Evolutionary conservation across 2,113 vertebrate species (phyloP).

Genomic region (Hemiprocne comata): DNA sequence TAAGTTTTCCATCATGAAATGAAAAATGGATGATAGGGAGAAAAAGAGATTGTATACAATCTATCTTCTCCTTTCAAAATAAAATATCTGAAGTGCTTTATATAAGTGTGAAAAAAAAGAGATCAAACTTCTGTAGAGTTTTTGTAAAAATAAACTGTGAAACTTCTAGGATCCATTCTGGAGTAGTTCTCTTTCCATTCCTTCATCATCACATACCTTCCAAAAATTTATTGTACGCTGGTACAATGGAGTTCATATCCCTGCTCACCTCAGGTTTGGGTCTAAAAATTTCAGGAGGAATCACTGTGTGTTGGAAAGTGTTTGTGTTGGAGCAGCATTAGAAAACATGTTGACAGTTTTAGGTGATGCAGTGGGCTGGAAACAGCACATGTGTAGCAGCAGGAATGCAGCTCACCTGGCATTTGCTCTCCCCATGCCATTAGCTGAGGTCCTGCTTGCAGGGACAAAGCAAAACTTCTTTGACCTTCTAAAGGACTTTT

Average conservation of each 20-base stretch:
- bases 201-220: background rate
- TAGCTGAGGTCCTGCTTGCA: background rate
- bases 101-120: background rate
- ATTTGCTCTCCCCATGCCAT: background rate
- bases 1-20: constrained; percentile 1
- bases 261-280: background rate
- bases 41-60: background rate
- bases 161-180: background rate
- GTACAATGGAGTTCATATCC: background rate
- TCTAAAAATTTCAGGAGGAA: background rate
- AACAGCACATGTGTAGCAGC: accelerated
- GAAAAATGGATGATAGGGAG: background rate
- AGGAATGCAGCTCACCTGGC: background rate
- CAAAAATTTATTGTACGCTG: background rate
- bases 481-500: background rate
- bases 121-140: accelerated
- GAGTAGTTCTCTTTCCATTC: background rate
- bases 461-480: background rate
- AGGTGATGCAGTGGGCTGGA: background rate
- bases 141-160: background rate
- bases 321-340: background rate
- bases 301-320: background rate
- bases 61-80: background rate
- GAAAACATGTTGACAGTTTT: background rate
- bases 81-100: background rate